These are phyloP conservation scores for Micromussa lordhowensis DNA, from an alignment of 92 coral and sea anemone species.

Conservation along the genomic window DNA sequence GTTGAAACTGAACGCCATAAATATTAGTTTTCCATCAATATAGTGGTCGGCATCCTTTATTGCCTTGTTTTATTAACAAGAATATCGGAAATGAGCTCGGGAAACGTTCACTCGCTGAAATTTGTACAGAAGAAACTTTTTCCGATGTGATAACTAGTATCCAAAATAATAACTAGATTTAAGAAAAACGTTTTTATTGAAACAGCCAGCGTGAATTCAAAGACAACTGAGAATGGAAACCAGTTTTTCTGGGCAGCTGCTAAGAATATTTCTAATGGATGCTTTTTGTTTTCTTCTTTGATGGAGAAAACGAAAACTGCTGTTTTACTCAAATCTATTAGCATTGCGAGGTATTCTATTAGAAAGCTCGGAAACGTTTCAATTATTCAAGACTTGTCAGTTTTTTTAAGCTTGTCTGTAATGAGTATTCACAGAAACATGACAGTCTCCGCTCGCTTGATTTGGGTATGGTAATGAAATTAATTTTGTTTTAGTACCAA, in stretches of 20 bases:
- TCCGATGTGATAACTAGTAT: background rate
- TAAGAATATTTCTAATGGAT: background rate
- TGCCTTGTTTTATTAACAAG: slow-evolving; percentile 2
- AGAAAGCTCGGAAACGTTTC: background rate
- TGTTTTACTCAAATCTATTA: background rate
- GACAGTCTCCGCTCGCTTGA: slow-evolving; percentile 16
- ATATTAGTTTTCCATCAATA: background rate
- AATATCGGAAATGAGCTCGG: slow-evolving; percentile 5
- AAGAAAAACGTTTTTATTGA: background rate
- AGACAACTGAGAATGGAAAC: slow-evolving; percentile 6
- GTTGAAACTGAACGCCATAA: background rate
- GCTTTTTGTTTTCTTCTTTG: background rate
- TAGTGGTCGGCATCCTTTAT: background rate
- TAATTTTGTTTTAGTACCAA: background rate
- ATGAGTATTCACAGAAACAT: slow-evolving; percentile 12
- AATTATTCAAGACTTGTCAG: slow-evolving; percentile 21
- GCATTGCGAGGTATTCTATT: background rate
- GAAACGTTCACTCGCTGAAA: slow-evolving; percentile 5
- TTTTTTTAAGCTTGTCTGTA: background rate
- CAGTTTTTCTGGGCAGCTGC: background rate
- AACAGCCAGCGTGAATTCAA: slow-evolving; percentile 13
- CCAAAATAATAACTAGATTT: slow-evolving; percentile 1
- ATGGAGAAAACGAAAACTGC: background rate
- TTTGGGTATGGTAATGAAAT: slow-evolving; percentile 19
- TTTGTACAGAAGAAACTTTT: background rate